A percentile compares a stretch with the other conserved stretches of the same genome.
Conservation (phyloP, 2,113 vertebrate species). For the Poeciliopsis retropinna region DNA sequence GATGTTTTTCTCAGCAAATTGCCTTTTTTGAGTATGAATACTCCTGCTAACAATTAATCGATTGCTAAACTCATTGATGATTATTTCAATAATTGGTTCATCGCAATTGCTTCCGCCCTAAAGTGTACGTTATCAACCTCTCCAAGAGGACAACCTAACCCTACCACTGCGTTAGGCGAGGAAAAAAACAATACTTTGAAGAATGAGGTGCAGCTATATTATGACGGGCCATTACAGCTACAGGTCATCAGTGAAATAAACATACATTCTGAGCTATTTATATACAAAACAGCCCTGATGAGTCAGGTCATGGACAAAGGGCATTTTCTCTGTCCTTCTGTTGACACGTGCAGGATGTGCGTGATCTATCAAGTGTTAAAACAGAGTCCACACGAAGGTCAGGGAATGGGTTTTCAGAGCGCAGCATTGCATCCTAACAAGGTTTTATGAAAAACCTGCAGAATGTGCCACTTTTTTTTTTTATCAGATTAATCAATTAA, state of each 20-base stretch:
- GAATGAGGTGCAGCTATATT: not conserved
- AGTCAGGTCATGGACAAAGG: not conserved
- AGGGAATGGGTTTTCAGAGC: not conserved
- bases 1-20: no score
- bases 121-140: not conserved
- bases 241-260: not conserved
- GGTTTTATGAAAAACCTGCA: no score
- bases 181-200: not conserved
- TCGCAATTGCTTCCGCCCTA: no score
- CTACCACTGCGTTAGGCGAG: not conserved
- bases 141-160: not conserved
- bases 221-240: not conserved
- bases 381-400: not conserved
- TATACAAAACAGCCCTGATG: not conserved
- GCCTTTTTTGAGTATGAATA: no score
- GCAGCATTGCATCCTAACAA: not conserved
- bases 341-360: not conserved
- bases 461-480: no score
- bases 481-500: no score
- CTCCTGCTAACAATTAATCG: no score
- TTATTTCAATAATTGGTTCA: no score
- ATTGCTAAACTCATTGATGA: no score
- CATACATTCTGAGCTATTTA: not conserved
- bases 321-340: not conserved
- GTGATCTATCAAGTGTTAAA: not conserved